Evolutionary conservation across 1,140 invertebrate genomes (phyloP).

Genomic region (Gyrodactylus salaris): DNA sequence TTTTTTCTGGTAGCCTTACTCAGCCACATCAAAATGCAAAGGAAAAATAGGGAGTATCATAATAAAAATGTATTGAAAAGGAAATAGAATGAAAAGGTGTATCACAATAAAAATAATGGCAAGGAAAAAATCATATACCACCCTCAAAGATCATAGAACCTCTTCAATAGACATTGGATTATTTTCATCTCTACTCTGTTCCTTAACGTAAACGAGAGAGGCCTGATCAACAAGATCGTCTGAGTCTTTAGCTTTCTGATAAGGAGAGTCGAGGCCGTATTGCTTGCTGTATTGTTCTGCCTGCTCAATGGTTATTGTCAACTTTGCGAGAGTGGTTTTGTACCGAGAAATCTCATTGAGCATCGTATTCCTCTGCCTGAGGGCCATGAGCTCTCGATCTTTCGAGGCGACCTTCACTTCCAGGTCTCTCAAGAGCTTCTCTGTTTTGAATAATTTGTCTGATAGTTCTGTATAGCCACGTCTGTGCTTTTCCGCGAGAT

Average conservation of each 20-base stretch:
- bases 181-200: too few species aligned
- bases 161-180: too few species aligned
- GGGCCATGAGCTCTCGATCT: background rate
- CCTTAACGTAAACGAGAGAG: background rate
- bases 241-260: background rate
- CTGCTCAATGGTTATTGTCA: conserved; percentile 1
- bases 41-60: too few species aligned
- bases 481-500: background rate
- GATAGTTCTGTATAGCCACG: background rate
- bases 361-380: background rate
- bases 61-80: background rate
- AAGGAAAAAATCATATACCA: too few species aligned
- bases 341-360: background rate
- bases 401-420: background rate
- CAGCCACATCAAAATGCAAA: too few species aligned
- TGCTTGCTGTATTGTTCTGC: conserved; percentile 1
- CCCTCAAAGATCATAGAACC: too few species aligned
- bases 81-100: background rate
- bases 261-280: background rate
- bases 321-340: conserved; percentile 1
- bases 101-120: too few species aligned
- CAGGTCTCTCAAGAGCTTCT: background rate
- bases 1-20: too few species aligned
- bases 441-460: background rate
- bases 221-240: background rate